Evolutionary conservation across 2,888 invertebrate genomes (phyloP).

Genomic region (Hipparchia semele): DNA sequence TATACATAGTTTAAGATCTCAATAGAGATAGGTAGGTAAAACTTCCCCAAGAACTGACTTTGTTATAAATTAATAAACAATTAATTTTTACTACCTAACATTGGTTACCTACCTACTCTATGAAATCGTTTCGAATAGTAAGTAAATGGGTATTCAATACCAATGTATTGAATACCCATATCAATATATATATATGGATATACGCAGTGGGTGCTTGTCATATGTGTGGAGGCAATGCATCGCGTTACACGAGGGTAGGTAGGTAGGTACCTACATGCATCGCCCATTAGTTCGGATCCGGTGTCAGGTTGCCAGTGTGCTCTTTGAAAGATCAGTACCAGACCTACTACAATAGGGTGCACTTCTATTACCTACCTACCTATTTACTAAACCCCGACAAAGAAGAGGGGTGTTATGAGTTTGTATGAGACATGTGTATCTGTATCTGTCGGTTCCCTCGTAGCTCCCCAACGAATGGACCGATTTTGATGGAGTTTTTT

Average conservation of each 20-base stretch:
- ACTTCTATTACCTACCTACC: neutral
- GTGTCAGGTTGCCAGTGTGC: conserved; percentile 43
- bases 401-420: neutral
- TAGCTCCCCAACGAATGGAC: too few species aligned
- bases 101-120: too few species aligned
- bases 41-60: too few species aligned
- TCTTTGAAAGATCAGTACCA: conserved; percentile 23
- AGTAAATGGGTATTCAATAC: conserved; percentile 33
- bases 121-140: too few species aligned
- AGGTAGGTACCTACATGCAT: conserved; percentile 40
- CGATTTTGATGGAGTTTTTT: too few species aligned
- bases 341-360: neutral
- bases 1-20: too few species aligned
- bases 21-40: too few species aligned
- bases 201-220: neutral
- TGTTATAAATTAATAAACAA: too few species aligned
- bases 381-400: neutral
- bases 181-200: neutral
- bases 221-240: conserved; percentile 34
- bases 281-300: conserved; percentile 48
- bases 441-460: too few species aligned
- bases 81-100: too few species aligned
- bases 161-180: conserved; percentile 16
- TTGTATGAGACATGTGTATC: too few species aligned
- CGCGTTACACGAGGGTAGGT: conserved; percentile 41